Conservation (phyloP, 2,888 invertebrate species). For the Adela reaumurella region DNA sequence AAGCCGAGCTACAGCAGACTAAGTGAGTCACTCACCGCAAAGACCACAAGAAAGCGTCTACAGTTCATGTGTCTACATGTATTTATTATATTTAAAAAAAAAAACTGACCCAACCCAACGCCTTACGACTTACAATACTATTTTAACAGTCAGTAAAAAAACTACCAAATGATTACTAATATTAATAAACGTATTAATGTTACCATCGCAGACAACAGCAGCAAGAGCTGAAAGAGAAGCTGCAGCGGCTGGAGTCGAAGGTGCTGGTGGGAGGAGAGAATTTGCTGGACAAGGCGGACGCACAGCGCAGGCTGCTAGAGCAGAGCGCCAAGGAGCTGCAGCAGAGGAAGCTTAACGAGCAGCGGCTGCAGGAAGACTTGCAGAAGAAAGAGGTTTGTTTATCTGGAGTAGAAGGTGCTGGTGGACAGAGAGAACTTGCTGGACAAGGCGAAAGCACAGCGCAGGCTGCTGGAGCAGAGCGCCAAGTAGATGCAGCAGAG, state of each 20-base stretch:
- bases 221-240: slow-evolving; percentile 77
- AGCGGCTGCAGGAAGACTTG: slow-evolving; percentile 74
- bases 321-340: slow-evolving; percentile 82
- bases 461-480: slow-evolving; percentile 82
- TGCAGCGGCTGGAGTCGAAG: slow-evolving; percentile 88
- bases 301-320: slow-evolving; percentile 85
- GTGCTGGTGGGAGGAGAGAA: slow-evolving; percentile 98
- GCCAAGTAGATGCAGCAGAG: slow-evolving; percentile 77
- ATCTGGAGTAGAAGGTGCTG: slow-evolving; percentile 93
- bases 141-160: too few species aligned
- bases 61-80: slow-evolving; percentile 3
- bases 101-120: too few species aligned
- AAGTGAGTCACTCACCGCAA: slow-evolving; percentile 39
- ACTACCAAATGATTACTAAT: too few species aligned
- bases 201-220: slow-evolving; percentile 61
- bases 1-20: slow-evolving; percentile 69
- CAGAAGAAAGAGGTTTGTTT: slow-evolving; percentile 88
- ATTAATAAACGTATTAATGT: neutral
- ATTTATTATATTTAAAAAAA: slow-evolving; percentile 1
- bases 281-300: slow-evolving; percentile 92
- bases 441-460: slow-evolving; percentile 94
- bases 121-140: too few species aligned
- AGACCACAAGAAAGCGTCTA: too few species aligned
- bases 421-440: slow-evolving; percentile 97
- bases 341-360: slow-evolving; percentile 72